Evolutionary conservation across 2,113 vertebrate genomes (phyloP), one percentile per base, ranked within the genome.

Genomic region (Tetraodon nigroviridis): DNA sequence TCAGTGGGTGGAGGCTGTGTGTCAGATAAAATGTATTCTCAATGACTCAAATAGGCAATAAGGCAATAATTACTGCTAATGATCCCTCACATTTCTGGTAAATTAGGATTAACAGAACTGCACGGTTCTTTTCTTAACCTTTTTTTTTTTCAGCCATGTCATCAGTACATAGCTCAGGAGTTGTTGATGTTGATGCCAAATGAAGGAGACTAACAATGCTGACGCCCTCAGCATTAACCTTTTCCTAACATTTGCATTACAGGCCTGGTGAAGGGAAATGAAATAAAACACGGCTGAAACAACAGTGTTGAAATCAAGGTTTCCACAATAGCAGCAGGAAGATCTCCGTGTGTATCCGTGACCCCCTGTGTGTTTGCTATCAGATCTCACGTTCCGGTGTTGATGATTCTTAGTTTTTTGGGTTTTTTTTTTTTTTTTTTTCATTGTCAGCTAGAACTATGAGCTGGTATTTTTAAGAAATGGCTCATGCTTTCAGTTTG

Each of bases 181-280:
- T 80, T 78, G 71, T 65, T 69, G 64, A 70, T 73, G 76, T 82
- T 64, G 19, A 73, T 79, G 75, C 73, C 79, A 72, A 85, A 69
- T 32, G 61, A 60, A 71, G 64, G 63, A 73, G 77, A 79, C 71
- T 74, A 74, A 82, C 78, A 67, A 69, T 56, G 76, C 65, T 19
- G 15, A 73, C 71, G 57, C 78, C 81, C 75, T 78, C 69, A 19
- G 55, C 72, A 70, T 48, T 40, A 58, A 55, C 40, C 47, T 49
- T 82, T 84, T 76, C 53, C 58, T 59, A 75, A 59, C 48, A 44
- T 71, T 75, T 8, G 7, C 48, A 27, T 62, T 51, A 16, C 64
- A 63, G 18, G 57, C 17, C 61, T 56, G 62, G 62, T 73, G 58
- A 78, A 69, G 70, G 58, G 67, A 73, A 73, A 63, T 67, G 61